Percentiles rank a stretch among this genome's conserved stretches.
Conservation (phyloP, 2,888 invertebrate species). For the Homarus gammarus region DNA sequence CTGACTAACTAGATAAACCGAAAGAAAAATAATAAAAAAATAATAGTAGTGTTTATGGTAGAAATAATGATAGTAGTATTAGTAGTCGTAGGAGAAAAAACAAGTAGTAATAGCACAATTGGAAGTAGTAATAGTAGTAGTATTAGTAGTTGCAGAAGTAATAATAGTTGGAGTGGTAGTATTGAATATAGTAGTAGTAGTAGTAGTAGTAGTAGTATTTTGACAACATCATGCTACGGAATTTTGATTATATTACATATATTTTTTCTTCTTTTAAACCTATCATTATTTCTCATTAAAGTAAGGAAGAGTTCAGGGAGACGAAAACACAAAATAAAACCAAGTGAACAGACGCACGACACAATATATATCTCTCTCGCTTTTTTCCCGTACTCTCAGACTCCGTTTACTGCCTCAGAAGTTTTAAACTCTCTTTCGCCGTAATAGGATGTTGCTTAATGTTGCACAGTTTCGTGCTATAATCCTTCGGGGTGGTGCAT, state of each 20-base stretch:
- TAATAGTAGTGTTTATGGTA: not conserved
- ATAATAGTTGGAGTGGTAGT: not conserved
- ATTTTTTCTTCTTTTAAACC: too few relatives aligned
- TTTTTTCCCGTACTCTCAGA: not conserved
- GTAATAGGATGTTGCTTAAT: slow-evolving; percentile 15
- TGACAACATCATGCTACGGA: too few relatives aligned
- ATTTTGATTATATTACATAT: too few relatives aligned
- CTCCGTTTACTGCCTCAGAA: slow-evolving; percentile 1
- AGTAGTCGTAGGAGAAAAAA: not conserved
- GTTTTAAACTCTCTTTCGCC: not conserved
- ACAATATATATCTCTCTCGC: not conserved
- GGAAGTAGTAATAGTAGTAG: not conserved
- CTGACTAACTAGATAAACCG: not conserved
- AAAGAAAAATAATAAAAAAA: not conserved
- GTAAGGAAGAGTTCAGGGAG: too few relatives aligned
- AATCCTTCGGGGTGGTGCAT: not conserved
- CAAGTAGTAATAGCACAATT: too few relatives aligned
- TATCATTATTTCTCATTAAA: too few relatives aligned
- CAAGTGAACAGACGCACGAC: too few relatives aligned
- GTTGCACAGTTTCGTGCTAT: slow-evolving; percentile 4
- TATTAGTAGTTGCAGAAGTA: not conserved
- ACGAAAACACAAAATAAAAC: too few relatives aligned
- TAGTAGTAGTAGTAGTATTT: too few relatives aligned
- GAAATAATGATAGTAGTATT: not conserved
- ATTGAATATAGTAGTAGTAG: too few relatives aligned